Percentiles rank a stretch among this genome's conserved stretches.
phyloP scores from a whole-genome alignment of 2,888 invertebrate genomes.

The Drosophila glabriapex region DNA sequence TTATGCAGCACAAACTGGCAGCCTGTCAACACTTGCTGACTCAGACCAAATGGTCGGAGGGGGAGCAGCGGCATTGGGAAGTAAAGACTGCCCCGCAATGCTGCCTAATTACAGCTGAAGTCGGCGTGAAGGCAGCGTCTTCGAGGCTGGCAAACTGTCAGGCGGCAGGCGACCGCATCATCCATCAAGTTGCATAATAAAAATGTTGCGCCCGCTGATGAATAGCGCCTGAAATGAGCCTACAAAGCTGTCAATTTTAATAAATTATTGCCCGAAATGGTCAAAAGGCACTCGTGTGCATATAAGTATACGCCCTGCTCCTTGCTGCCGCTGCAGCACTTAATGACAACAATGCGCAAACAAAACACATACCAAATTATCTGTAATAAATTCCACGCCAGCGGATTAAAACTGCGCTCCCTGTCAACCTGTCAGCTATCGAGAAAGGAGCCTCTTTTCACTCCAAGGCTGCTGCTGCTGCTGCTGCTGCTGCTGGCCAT shows the following conservation, averaged over 20 bases:
- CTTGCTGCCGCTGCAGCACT: slow-evolving; percentile 55
- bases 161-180: slow-evolving; percentile 79
- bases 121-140: slow-evolving; percentile 48
- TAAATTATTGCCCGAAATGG: slow-evolving; percentile 81
- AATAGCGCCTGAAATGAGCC: slow-evolving; percentile 84
- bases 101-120: slow-evolving; percentile 75
- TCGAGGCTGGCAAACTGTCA: slow-evolving; percentile 60
- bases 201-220: slow-evolving; percentile 81
- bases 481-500: slow-evolving; percentile 17
- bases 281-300: slow-evolving; percentile 32
- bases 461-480: slow-evolving; percentile 31
- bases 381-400: slow-evolving; percentile 70
- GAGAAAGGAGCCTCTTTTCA: slow-evolving; percentile 29
- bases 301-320: slow-evolving; percentile 7
- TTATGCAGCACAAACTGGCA: slow-evolving; percentile 69
- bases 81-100: slow-evolving; percentile 45
- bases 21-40: slow-evolving; percentile 73
- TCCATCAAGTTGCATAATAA: slow-evolving; percentile 84
- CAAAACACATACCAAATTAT: slow-evolving; percentile 78
- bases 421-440: slow-evolving; percentile 71
- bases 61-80: slow-evolving; percentile 2
- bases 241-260: slow-evolving; percentile 84
- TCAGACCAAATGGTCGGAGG: slow-evolving; percentile 37
- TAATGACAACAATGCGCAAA: slow-evolving; percentile 79
- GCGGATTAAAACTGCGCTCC: slow-evolving; percentile 53